Base-by-base conservation (phyloP, 2,888 invertebrate genomes). In the Scelioninae gen. 2 region DNA sequence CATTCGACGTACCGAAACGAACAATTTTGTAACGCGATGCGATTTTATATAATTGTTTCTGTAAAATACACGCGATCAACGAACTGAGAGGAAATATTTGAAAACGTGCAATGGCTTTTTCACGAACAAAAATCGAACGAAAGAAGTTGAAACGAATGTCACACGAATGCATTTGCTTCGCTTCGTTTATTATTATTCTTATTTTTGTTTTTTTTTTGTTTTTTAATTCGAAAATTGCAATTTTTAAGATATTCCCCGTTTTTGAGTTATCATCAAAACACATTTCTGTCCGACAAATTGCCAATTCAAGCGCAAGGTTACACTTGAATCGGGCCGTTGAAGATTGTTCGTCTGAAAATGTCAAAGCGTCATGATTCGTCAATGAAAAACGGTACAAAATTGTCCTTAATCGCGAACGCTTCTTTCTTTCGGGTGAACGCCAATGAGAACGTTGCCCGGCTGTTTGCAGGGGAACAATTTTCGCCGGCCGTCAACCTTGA, bases 1-100 rank as follows among this genome's bases (percentile, higher is more conserved):
- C 57, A 65, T 61, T 61, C 45, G 48, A 31, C 35, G 50, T 35
- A 52, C 33, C 50, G 50, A 48, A 63, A 52, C 39, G 35, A 60
- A 52, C 53, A 53, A 60, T 53, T 61, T 53, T 69, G n/a, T 69
- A 31, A 35, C 18, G 37, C 41, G 55, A 50, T 33, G 37, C 25
- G 25, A 7, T 19, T 52, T 55, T 46, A 10, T 48, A 39, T 52
- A 53, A 39, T 48, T 37, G 18, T 25, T 33, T 31, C 19, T 43
- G 31, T 43, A 43, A 43, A 57, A 57, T 33, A 18, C 16, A 13
- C 37, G 28, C 41, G 41, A 28, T 39, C 2, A 53, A n/a, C 11
- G 7, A 25, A 28, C 55, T 18, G 31, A 25, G 35, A 46, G 25
- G 28, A 6, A 11, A n/a, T 25, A 2, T 41, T 55, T 41, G 39